Evolutionary conservation across 2,797 vertebrate species (phyloP), one percentile per base, ranked within the genome.

Genomic region (Eulemur mongoz): DNA sequence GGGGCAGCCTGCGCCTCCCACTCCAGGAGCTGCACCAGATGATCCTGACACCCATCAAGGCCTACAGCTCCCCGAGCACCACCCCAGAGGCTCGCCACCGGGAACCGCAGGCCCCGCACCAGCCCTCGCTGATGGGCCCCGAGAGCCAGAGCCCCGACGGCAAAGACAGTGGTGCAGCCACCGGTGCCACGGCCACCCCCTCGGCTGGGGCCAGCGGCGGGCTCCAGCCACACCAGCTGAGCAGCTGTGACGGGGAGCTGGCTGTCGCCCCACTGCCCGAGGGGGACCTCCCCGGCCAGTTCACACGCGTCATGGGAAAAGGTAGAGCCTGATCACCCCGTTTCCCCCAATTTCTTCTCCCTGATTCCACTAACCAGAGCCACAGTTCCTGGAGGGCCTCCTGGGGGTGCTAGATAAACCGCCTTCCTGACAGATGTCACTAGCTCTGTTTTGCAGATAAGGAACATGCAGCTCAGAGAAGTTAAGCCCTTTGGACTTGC

Each of bases 231-330:
- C 99, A 98, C 87, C 98, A 98, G 4, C 93, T 99, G 87, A 98
- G 98, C 0, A 99, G 99, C 2, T 99, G 99, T 12, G 99, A 99
- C 76, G 98, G 98, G 0, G 99, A 99, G 98, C 98, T 99, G 0
- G 99, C 99, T 14, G 97, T 99, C 0, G 98, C 98, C 17, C 98
- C 99, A 32, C 97, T 99, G 89, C 99, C 99, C 0, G 99, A 99
- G 98, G 99, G 99, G 0, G 99, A 99, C 98, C 99, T 99, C 95
- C 99, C 99, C 0, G 99, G 99, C 6, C 99, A 99, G 99, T 99
- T 99, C 98, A 99, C 99, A 20, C 99, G 99, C 3, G 99, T 99
- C 97, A 99, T 99, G 99, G 99, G 99, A 43, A 99, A 99, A 99
- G 99, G 99, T 99, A 98, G 97, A 98, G 0, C 0, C 4, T 0